phyloP scores from a whole-genome alignment of 2,113 vertebrate species.

The Dendrocopos noguchii region DNA sequence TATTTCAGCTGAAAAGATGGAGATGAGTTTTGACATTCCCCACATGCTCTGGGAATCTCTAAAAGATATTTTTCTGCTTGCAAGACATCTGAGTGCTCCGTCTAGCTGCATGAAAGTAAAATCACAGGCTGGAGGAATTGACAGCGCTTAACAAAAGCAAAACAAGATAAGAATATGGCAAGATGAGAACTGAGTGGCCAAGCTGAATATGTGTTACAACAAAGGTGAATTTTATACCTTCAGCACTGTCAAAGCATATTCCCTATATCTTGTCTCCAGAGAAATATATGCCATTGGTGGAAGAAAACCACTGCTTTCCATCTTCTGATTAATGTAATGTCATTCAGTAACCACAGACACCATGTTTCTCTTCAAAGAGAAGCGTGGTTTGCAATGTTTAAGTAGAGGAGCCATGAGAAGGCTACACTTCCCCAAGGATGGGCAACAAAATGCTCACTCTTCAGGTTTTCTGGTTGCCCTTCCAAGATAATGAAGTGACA shows the following conservation, averaged over 20 bases:
- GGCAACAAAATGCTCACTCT: background rate
- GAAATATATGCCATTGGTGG: background rate
- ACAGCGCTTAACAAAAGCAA: background rate
- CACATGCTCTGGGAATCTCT: background rate
- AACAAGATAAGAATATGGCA: background rate
- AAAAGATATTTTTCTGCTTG: background rate
- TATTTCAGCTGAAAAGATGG: background rate
- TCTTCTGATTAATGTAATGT: slow-evolving; percentile 1
- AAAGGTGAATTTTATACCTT: background rate
- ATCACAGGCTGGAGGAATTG: background rate
- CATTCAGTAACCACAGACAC: background rate
- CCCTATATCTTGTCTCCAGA: background rate
- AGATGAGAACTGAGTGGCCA: background rate
- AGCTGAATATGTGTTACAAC: background rate
- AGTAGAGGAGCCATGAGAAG: background rate
- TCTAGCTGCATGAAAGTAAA: background rate
- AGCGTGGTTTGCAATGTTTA: background rate
- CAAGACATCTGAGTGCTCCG: background rate
- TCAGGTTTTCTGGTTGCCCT: background rate
- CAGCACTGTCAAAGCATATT: background rate
- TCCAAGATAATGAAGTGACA: background rate
- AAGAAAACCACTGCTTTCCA: background rate
- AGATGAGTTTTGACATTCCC: background rate
- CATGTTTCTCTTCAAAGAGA: background rate
- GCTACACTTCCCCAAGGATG: background rate